phyloP scores from a whole-genome alignment of 2,888 invertebrate genomes.

The Xestia xanthographa region DNA sequence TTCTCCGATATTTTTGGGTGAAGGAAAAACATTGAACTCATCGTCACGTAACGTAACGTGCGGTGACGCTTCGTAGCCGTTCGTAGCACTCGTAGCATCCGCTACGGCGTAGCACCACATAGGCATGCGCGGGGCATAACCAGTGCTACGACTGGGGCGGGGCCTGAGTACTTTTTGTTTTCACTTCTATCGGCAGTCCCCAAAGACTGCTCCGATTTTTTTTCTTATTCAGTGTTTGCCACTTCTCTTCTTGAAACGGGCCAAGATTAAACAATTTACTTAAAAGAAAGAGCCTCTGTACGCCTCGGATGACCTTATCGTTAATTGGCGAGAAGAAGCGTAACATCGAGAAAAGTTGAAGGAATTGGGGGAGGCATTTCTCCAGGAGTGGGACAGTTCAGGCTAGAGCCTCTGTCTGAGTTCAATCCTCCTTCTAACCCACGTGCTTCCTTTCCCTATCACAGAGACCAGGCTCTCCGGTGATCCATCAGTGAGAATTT shows the following conservation, averaged over 20 bases:
- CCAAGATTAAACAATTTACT: not conserved
- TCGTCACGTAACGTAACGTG: too few relatives aligned
- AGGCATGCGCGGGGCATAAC: too few relatives aligned
- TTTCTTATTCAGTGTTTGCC: not conserved
- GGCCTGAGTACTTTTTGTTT: too few relatives aligned
- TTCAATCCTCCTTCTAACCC: not conserved
- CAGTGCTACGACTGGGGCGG: too few relatives aligned
- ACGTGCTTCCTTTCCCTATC: not conserved
- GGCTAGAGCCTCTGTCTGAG: too few relatives aligned
- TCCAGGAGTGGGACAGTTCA: not conserved
- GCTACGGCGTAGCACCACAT: too few relatives aligned
- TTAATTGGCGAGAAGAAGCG: not conserved
- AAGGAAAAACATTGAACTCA: too few relatives aligned
- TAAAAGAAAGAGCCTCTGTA: not conserved
- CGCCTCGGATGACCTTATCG: not conserved
- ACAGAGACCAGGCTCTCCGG: not conserved
- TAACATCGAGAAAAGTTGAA: not conserved
- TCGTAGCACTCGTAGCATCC: too few relatives aligned
- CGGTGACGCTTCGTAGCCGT: too few relatives aligned
- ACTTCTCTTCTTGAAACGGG: not conserved
- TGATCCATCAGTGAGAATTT: not conserved
- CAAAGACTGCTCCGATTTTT: not conserved
- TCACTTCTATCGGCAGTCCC: too few relatives aligned
- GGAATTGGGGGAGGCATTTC: not conserved
- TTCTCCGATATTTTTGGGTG: too few relatives aligned